Evolutionary conservation across 2,797 vertebrate species (phyloP), one percentile per base, ranked within the genome.

Genomic region (Sphenodon punctatus): DNA sequence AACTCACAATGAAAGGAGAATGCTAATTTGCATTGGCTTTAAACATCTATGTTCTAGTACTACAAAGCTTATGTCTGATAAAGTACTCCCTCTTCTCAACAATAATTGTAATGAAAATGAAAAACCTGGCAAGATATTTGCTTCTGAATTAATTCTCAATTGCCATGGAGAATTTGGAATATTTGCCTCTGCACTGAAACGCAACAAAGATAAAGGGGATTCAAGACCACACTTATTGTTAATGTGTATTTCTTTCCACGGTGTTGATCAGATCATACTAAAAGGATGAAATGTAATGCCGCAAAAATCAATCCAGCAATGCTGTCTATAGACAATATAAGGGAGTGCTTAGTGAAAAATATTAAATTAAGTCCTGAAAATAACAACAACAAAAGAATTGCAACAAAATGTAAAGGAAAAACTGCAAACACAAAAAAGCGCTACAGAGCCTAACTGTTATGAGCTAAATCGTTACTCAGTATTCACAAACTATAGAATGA

Each of bases 1-100:
- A 89, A 69, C 78, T 75, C 80, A 84, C 75, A 84, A 87, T 88
- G 85, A 84, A 89, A 82, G 69, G 74, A 74, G 64, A 92, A 87
- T 39, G 23, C 87, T 92, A 65, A 93, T 95, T 93, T 94, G 92
- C 93, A 94, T 93, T 84, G 5, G 86, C 82, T 91, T 90, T 76
- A 92, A 89, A 78, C 78, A 85, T 60, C 82, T 69, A 1, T 82
- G 75, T 84, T 83, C 80, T 53, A 67, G 51, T 17, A 4, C 86
- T 67, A 91, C 79, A 90, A 92, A 94, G 91, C 89, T 84, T 67
- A 67, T 32, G 77, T 80, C 73, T 91, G 89, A 91, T 88, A 92
- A 90, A 93, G 82, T 87, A 75, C 51, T 78, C 72, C 30, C 80
- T 89, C 82, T 88, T 51, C 76, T 81, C 15, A 58, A 75, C 76